Base-by-base conservation (phyloP, 2,797 vertebrate genomes). In the Danionella dracula region DNA sequence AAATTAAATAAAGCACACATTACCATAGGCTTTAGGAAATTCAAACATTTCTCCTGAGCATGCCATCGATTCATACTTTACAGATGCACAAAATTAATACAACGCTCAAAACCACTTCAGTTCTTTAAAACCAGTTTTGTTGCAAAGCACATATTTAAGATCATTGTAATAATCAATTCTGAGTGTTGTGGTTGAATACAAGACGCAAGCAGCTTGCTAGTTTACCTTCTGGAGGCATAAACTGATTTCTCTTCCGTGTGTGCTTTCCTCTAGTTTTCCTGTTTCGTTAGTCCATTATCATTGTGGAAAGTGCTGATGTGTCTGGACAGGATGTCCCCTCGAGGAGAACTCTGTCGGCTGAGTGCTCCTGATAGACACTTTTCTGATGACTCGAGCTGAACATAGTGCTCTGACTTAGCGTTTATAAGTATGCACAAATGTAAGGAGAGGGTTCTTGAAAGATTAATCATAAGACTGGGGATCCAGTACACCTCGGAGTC, bases 231-330 rank as follows among this genome's bases (percentile, higher is more conserved):
- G 2, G 37, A 57, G 38, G 8, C 16, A 27, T 42, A 59, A n/a
- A 29, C n/a, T 27, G 13, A 4, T 4, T 20, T 58, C n/a, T 32
- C 11, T 13, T 58, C 27, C 10, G 13, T 23, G 41, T 45, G 42
- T 21, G 17, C 17, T 45, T 59, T 21, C 12, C 15, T 45, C 12
- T 20, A 31, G 29, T 45, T 59, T 59, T 45, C 16, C 17, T 45
- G 12, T 45, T 59, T 59, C 19, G 20, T 46, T 58, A 15, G 55
- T n/a, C 40, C 15, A 27, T 12, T 17, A 59, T 17, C 17, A 46
- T 59, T 59, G 32, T 21, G 34, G 31, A 59, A 59, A 59, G 10
- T 46, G 41, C 56, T 46, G 29, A 59, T 59, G 56, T 59, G 41
- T 17, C 17, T 35, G 17, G n/a, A 16, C 41, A 35, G 4, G 2